Base-by-base conservation (phyloP, 1,140 invertebrate species). In the Orius insidiosus region DNA sequence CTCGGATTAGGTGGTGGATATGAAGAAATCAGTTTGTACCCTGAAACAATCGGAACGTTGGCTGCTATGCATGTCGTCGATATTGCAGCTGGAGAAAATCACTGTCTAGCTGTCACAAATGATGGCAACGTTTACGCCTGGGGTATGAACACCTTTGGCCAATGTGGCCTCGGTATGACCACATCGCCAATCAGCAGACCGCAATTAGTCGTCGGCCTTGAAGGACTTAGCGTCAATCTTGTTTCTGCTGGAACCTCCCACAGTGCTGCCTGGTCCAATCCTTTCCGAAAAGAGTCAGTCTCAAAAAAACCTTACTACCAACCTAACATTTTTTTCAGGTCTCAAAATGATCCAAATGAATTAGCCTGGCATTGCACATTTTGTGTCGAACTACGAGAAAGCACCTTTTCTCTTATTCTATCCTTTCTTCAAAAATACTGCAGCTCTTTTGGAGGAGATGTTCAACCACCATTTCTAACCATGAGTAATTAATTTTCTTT, bases 141-240 rank as follows among this genome's bases (percentile, higher is more conserved):
- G 77, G 78, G 77, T 31, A 72, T 72, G 48, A 79, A 78, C 63
- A 69, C 73, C 24, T 75, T 77, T 64, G 78, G 78, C 0, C 77
- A 80, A 54, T 78, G 75, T 61, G 76, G 76, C 10, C 71, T 75
- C 55, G 76, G 76, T 6, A 75, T 78, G 58, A 68, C 68, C 2
- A 73, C 70, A 8, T 74, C 70, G 33, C 73, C 72, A 2, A 68
- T 79, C 10, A 69, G 68, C 38, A 60, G 68, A 53, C 75, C 77
- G 13, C 62, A 67, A 8, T 67, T 74, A 53, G 75, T 80, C 0
- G 58, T 72, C 36, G 74, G 73, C 3, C 56, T 80, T 9, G 71
- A 71, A 11, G 68, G 68, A 1, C 64, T 71, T 38, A 66, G 66
- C 46, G 68, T 78, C 43, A 63, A 71, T 36, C 68, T 73, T 52